A percentile compares a stretch with the other conserved stretches of the same genome.
These are phyloP conservation scores for Elaeidobius kamerunicus DNA, from an alignment of 2,888 invertebrate species.

Conservation along the genomic window DNA sequence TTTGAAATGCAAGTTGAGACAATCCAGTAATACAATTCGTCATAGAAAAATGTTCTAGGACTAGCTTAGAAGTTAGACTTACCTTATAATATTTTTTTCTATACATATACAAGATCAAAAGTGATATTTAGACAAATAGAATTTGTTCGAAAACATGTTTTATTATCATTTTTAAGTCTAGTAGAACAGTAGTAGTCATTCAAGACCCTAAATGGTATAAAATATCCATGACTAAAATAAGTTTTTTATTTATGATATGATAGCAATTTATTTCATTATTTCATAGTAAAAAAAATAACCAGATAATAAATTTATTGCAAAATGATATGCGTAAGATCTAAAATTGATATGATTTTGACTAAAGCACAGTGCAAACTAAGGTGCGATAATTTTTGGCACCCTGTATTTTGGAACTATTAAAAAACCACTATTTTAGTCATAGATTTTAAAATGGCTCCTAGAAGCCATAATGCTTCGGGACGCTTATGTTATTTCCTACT, in stretches of 20 bases:
- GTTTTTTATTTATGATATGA: background rate
- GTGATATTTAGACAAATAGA: conserved; percentile 30
- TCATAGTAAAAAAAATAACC: background rate
- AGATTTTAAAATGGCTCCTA: background rate
- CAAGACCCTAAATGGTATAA: conserved; percentile 10
- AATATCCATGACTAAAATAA: too few relatives aligned
- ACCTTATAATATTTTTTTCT: conserved; percentile 21
- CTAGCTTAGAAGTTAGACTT: conserved; percentile 25
- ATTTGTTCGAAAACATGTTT: conserved; percentile 24
- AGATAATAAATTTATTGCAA: too few relatives aligned
- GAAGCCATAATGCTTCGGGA: background rate
- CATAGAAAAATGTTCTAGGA: conserved; percentile 31
- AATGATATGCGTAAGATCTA: too few relatives aligned
- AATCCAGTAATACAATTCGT: too few relatives aligned
- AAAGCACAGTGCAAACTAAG: too few relatives aligned
- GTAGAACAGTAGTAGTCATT: conserved; percentile 17
- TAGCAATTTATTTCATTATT: conserved; percentile 2
- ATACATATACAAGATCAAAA: conserved; percentile 29
- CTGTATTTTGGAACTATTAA: conserved; percentile 11
- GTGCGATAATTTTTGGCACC: conserved; percentile 8
- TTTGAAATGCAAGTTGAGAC: too few relatives aligned
- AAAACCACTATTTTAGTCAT: too few relatives aligned
- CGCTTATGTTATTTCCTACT: background rate
- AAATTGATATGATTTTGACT: too few relatives aligned
- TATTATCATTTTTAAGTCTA: conserved; percentile 30